Evolutionary conservation across 2,888 invertebrate species (phyloP).

Genomic region (Trachelus iudaicus): DNA sequence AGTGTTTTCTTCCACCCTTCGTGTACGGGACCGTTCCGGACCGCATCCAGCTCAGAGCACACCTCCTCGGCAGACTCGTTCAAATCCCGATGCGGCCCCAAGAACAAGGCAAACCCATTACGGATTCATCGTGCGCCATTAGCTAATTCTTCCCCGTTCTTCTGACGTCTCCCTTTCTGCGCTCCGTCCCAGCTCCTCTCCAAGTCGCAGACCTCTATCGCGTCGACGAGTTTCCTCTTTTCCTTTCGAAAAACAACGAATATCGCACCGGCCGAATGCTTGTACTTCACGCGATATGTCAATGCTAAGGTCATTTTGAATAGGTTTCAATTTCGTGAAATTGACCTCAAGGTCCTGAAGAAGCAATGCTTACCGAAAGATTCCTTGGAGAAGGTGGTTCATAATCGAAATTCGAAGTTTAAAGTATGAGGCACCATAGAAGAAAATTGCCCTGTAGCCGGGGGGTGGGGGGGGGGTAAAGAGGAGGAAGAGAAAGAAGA

Average conservation of each 20-base stretch:
- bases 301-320: background rate
- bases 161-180: slow-evolving; percentile 54
- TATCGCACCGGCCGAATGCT: background rate
- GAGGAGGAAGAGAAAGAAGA: slow-evolving; percentile 8
- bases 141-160: slow-evolving; percentile 61
- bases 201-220: background rate
- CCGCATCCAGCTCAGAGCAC: background rate
- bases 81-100: slow-evolving; percentile 57
- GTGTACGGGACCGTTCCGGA: background rate
- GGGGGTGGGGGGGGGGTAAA: slow-evolving; percentile 12
- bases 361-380: background rate
- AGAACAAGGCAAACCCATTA: slow-evolving; percentile 64
- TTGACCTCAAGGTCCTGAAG: background rate
- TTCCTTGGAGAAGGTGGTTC: too few relatives aligned
- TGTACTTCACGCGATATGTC: background rate
- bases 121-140: slow-evolving; percentile 65
- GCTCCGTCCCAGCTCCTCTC: slow-evolving; percentile 24
- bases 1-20: slow-evolving; percentile 15
- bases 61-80: slow-evolving; percentile 30
- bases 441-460: slow-evolving; percentile 54
- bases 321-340: background rate
- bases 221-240: background rate
- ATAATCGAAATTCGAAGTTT: background rate
- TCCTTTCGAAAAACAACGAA: background rate
- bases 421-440: slow-evolving; percentile 35